Evolutionary conservation across 2,113 vertebrate genomes (phyloP), one percentile per base, ranked within the genome.

Genomic region (Aramus guarauna): DNA sequence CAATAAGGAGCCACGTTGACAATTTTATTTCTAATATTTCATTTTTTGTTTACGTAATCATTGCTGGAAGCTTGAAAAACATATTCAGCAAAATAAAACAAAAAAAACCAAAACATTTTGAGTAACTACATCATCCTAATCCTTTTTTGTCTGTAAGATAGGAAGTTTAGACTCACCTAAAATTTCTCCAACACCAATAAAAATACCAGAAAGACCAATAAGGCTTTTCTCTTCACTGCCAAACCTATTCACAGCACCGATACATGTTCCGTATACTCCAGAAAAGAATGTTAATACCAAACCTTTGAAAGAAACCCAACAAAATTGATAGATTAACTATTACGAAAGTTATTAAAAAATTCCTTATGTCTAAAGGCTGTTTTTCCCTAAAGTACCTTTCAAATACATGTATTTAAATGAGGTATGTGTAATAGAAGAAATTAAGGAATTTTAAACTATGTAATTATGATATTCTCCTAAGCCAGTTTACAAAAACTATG

Each of bases 131-230:
- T 67, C 41, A 67, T 47, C 43, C 52, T 63, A 66, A 92, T 41
- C 22, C 7, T 55, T 64, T 81, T 67, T 45, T 47, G 30, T 41
- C 48, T 41, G 6, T 9, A 77, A 92, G 4, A 23, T 0, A 59
- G 29, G 53, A 71, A 76, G 16, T 74, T 85, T 17, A 59, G 47
- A 98, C 99, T 97, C 94, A 99, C 99, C 99, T 84, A 99, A 87
- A 95, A 99, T 99, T 98, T 99, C 99, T 69, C 99, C 99, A 36
- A 99, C 85, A 63, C 99, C 99, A 45, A 99, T 99, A 96, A 98
- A 99, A 80, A 99, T 99, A n/a, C 99, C 99, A 55, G 99, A 99
- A 39, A 99, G 98, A 43, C 99, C 99, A 81, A 99, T 99, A 21
- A 99, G 97, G 92, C 99, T 98, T 96, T 99, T 99, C 50, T 99